Evolutionary conservation across 2,113 vertebrate species (phyloP).

Genomic region (Noctilio leporinus): DNA sequence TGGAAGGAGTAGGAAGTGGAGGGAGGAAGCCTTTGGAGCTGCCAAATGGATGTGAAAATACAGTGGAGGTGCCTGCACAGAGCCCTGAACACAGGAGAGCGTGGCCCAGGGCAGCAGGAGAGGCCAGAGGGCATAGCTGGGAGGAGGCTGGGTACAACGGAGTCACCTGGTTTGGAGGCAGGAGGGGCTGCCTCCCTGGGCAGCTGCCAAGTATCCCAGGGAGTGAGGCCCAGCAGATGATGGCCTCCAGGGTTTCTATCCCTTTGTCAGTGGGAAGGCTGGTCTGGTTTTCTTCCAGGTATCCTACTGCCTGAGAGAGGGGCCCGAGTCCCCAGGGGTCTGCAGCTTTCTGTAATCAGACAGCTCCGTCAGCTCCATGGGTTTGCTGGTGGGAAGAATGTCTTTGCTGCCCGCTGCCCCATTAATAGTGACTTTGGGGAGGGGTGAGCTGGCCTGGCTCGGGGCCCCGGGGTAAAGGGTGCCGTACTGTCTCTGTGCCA

Average conservation of each 20-base stretch:
- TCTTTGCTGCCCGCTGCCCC: too few species aligned
- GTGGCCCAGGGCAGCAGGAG: background rate
- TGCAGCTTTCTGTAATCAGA: too few species aligned
- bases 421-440: accelerated
- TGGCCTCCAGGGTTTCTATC: background rate
- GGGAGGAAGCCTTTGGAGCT: background rate
- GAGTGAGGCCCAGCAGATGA: background rate
- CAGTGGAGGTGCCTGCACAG: accelerated
- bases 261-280: too few species aligned
- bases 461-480: background rate
- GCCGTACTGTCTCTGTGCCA: background rate
- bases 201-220: accelerated
- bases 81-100: accelerated
- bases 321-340: background rate
- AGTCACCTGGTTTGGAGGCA: background rate
- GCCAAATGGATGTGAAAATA: accelerated
- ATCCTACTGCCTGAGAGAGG: background rate
- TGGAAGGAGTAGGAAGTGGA: background rate
- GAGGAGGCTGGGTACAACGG: accelerated
- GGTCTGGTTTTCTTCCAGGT: accelerated
- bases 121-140: background rate
- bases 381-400: accelerated
- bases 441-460: background rate
- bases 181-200: background rate
- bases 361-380: background rate